phyloP scores from a whole-genome alignment of 2,113 vertebrate genomes.

The Pelmatolapia mariae region DNA sequence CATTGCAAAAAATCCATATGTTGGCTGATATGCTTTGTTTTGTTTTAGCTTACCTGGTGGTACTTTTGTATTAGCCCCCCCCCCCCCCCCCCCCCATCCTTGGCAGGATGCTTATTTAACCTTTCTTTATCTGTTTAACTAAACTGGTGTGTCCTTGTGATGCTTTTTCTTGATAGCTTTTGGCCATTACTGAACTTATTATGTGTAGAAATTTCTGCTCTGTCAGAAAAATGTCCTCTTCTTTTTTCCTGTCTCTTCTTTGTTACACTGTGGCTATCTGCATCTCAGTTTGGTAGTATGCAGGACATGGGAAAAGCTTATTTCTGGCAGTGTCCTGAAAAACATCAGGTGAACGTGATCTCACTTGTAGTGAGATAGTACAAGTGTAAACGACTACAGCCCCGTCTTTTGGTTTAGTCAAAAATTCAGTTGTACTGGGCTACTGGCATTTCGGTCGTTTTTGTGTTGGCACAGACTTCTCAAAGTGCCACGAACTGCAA shows the following conservation, averaged over 20 bases:
- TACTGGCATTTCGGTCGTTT: not conserved
- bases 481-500: not conserved
- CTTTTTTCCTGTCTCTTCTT: not conserved
- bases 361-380: too few species aligned
- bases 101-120: not conserved
- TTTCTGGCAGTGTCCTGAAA: not conserved
- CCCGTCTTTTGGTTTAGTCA: not conserved
- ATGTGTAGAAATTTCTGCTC: not conserved
- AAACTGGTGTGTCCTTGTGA: not conserved
- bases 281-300: not conserved
- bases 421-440: not conserved
- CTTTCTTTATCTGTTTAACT: not conserved
- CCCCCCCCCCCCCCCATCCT: too few species aligned
- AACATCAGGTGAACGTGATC: not conserved
- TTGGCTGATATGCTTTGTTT: not conserved
- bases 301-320: not conserved
- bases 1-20: not conserved
- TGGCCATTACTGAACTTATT: not conserved
- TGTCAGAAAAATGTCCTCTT: not conserved
- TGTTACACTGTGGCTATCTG: not conserved
- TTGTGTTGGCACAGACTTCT: conserved; percentile 12
- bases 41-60: not conserved
- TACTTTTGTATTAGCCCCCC: not conserved
- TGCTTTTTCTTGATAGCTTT: not conserved
- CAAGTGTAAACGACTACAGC: not conserved